Evolutionary conservation across 2,888 invertebrate genomes (phyloP).

Genomic region (Cancer borealis): DNA sequence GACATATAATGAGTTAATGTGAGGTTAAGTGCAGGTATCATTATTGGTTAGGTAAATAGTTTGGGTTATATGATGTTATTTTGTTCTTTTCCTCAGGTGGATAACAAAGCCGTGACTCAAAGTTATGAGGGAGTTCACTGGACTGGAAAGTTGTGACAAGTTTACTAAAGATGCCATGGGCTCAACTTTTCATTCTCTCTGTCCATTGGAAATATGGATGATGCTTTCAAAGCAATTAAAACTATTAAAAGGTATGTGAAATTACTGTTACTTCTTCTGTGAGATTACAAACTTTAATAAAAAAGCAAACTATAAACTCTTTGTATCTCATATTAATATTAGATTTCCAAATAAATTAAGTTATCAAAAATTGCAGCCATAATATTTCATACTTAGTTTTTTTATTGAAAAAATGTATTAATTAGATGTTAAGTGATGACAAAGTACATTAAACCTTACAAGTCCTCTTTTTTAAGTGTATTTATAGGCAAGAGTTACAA

Average conservation of each 20-base stretch:
- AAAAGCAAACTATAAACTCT: not conserved
- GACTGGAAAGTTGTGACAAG: slow-evolving; percentile 87
- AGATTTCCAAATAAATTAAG: not conserved
- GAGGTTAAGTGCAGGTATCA: not conserved
- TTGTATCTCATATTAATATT: not conserved
- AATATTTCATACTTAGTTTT: not conserved
- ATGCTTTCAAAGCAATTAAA: slow-evolving; percentile 84
- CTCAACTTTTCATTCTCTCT: slow-evolving; percentile 94
- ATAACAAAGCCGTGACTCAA: slow-evolving; percentile 78
- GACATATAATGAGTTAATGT: not conserved
- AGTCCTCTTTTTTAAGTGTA: not conserved
- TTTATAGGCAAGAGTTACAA: not conserved
- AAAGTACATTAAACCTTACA: not conserved
- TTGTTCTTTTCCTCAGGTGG: slow-evolving; percentile 29
- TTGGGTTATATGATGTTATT: not conserved
- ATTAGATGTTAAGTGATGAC: not conserved
- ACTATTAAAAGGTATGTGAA: slow-evolving; percentile 79
- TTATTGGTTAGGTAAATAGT: no score
- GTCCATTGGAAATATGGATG: slow-evolving; percentile 88
- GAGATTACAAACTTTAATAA: not conserved
- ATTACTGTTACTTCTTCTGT: not conserved
- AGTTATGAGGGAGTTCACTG: slow-evolving; percentile 87
- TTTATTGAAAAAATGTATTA: not conserved
- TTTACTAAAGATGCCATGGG: slow-evolving; percentile 89
- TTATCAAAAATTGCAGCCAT: not conserved